A percentile compares a stretch with the other conserved stretches of the same genome.
Conservation (phyloP, 2,888 invertebrate species). For the Drosophila quinaria region DNA sequence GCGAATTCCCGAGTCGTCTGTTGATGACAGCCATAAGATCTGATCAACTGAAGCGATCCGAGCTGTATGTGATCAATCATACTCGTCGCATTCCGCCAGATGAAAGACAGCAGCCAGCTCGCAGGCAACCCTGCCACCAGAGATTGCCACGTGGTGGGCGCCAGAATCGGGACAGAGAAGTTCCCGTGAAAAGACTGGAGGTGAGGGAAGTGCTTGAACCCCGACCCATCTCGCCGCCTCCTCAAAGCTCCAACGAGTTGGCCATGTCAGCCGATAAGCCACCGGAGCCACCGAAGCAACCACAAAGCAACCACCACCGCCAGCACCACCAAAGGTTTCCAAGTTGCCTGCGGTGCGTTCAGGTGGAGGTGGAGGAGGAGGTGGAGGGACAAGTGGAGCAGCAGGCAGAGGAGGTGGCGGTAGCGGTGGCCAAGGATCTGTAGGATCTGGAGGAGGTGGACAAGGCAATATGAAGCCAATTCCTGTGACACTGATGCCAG, state of each 20-base stretch:
- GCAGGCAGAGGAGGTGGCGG: neutral
- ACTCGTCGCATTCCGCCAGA: conserved; percentile 1
- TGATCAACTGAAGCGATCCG: neutral
- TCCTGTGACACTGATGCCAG: conserved; percentile 95
- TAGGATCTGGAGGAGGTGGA: neutral
- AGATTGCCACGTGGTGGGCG: neutral
- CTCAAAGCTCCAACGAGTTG: neutral
- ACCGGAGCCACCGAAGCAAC: neutral
- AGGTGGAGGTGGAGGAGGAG: conserved; percentile 2
- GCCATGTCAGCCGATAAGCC: neutral
- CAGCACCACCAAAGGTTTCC: neutral
- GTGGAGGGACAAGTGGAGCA: neutral
- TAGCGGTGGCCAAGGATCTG: neutral
- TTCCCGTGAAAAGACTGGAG: neutral
- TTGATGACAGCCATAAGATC: neutral
- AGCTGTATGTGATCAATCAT: neutral
- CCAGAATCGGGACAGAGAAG: neutral
- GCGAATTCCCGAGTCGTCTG: neutral
- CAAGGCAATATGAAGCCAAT: neutral
- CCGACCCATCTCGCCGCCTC: conserved; percentile 1
- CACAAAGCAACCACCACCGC: neutral
- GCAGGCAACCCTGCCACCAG: conserved; percentile 1
- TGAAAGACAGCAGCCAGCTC: conserved; percentile 1
- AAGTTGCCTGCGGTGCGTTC: neutral
- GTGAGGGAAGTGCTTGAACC: conserved; percentile 12